These are phyloP conservation scores for Pelusios castaneus DNA, from an alignment of 2,113 vertebrate species.

Conservation along the genomic window DNA sequence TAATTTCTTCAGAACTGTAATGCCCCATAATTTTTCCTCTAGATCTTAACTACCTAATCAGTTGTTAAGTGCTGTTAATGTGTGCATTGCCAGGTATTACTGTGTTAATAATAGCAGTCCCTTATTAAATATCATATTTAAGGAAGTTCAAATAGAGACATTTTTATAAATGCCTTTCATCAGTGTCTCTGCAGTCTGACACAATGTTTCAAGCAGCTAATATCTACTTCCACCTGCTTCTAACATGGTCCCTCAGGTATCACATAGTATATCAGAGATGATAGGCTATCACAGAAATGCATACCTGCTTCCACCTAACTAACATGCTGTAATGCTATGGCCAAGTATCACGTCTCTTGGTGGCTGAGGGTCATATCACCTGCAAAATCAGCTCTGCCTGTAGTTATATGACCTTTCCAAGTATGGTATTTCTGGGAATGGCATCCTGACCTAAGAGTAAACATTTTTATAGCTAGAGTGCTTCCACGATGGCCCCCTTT, in stretches of 20 bases:
- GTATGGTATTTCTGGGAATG: neutral
- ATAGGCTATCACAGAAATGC: neutral
- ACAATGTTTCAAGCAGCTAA: neutral
- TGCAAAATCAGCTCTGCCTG: neutral
- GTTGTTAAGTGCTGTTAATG: constrained; percentile 57
- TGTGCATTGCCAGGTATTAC: constrained; percentile 17
- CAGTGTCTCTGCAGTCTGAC: neutral
- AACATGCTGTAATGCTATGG: neutral
- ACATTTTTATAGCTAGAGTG: neutral
- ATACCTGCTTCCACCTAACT: neutral
- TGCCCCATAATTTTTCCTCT: constrained; percentile 61
- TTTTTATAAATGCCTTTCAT: constrained; percentile 12
- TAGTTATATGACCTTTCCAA: neutral
- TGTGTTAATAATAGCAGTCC: neutral
- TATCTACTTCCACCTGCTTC: neutral
- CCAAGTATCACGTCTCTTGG: neutral
- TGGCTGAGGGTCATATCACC: neutral
- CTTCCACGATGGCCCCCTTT: neutral
- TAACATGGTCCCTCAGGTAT: neutral
- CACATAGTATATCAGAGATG: neutral
- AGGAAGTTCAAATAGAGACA: neutral
- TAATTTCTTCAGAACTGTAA: constrained; percentile 67
- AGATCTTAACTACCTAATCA: constrained; percentile 61
- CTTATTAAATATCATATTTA: constrained; percentile 31
- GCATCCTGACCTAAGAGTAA: neutral